These are phyloP conservation scores for Drosophila murphyi DNA, from an alignment of 1,140 invertebrate genomes.

Conservation along the genomic window DNA sequence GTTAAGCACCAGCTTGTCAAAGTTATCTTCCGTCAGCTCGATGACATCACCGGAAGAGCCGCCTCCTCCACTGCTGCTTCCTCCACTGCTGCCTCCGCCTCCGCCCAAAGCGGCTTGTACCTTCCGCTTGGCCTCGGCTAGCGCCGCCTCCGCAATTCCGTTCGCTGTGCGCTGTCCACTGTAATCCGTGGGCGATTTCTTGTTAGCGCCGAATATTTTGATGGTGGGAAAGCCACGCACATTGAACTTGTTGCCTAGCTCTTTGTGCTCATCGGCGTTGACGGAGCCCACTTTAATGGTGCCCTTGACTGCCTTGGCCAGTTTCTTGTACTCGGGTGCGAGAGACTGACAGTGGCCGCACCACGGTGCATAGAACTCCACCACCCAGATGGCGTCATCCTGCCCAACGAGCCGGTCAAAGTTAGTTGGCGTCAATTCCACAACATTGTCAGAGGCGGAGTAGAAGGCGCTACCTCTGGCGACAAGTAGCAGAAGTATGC, in stretches of 20 bases:
- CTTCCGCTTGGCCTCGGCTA: conserved; percentile 85
- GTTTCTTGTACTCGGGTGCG: conserved; percentile 95
- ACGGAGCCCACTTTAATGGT: conserved; percentile 96
- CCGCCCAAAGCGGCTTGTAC: conserved; percentile 74
- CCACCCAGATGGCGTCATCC: conserved; percentile 94
- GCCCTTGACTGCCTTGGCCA: conserved; percentile 95
- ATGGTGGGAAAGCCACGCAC: conserved; percentile 98
- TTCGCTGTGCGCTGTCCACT: conserved; percentile 94
- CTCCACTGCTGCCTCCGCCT: conserved; percentile 46
- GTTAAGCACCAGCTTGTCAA: conserved; percentile 94
- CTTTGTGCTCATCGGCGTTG: conserved; percentile 95
- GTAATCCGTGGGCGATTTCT: conserved; percentile 94
- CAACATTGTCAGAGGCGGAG: conserved; percentile 91
- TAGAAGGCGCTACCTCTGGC: conserved; percentile 89
- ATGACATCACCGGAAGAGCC: conserved; percentile 90
- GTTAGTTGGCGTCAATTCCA: conserved; percentile 95
- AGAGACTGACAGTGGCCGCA: conserved; percentile 94
- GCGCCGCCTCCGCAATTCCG: conserved; percentile 92
- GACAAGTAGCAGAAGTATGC: conserved; percentile 54
- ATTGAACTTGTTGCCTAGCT: conserved; percentile 91
- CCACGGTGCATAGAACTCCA: conserved; percentile 96
- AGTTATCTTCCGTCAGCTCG: conserved; percentile 97
- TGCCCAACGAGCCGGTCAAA: conserved; percentile 95
- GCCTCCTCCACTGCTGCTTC: conserved; percentile 24
- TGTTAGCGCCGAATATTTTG: conserved; percentile 96